Base-by-base conservation (phyloP, 2,888 invertebrate genomes). In the Callyntrura guangdongensis region DNA sequence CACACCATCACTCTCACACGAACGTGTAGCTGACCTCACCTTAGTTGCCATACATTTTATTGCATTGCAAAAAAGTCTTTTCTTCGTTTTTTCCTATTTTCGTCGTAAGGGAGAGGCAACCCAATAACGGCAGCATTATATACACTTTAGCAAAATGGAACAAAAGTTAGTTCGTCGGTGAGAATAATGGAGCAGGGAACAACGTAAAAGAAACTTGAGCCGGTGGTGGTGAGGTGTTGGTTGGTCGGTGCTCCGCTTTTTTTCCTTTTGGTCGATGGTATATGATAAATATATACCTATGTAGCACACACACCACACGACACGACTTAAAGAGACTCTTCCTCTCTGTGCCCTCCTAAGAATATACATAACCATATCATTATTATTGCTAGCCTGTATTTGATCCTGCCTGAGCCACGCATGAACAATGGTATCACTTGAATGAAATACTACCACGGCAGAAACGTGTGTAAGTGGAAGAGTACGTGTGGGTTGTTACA, bases 141-240 rank as follows among this genome's bases (percentile, higher is more conserved):
- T 17, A 72, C 47, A 47, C 14, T 72, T 2, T 5, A 56, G 9
- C 11, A 81, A 81, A 81, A 56, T 59, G n/a, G 81, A 59, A 81
- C 56, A 25, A n/a, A 36, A 81, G 56, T 53, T 77, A 36, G 27
- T 67, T 67, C 53, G 67, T 27, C 67, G 47, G 72, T 72, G 74
- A 53, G 74, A 27, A 84, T 84, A 69, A 53, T 85, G 74, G 85
- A 72, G 59, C 72, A 61, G 72, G 22, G 61, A 84, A 56, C 61
- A 83, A 83, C 83, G 49, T 64, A 56, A 85, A 59, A 84, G n/a
- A 69, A 84, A 61, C 84, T 59, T 81, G 56, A 27, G 27, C 84
- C 53, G 53, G 84, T 84, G 49, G 25, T 67, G 77, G 72, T 72
- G 47, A 72, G 72, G 72, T 72, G 72, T 36, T 72, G 72, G 67